phyloP scores from a whole-genome alignment of 2,888 invertebrate genomes.

The Pilophorus perplexus region DNA sequence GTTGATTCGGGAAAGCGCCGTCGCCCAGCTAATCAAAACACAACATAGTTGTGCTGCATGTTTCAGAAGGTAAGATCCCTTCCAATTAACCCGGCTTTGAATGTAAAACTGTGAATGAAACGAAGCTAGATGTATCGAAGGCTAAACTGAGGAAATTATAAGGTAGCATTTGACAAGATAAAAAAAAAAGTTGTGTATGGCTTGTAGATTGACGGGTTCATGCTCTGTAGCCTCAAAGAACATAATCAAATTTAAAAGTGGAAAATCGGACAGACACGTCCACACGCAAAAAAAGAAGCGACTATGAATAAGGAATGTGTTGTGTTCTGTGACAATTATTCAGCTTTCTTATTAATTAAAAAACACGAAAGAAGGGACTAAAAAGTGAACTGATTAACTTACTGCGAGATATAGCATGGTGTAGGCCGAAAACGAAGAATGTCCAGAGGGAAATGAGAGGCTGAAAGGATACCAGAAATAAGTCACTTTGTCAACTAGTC shows the following conservation, averaged over 20 bases:
- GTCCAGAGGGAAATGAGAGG: slow-evolving; percentile 88
- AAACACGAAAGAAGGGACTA: too few species aligned
- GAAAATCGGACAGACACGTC: too few species aligned
- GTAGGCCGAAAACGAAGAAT: slow-evolving; percentile 85
- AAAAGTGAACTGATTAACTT: slow-evolving; percentile 56
- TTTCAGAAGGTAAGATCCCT: slow-evolving; percentile 73
- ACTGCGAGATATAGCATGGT: slow-evolving; percentile 82
- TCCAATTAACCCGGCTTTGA: slow-evolving; percentile 79
- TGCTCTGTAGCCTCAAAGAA: background rate
- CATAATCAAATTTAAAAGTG: background rate
- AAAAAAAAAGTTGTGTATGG: too few species aligned
- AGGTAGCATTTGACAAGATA: too few species aligned
- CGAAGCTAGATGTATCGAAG: background rate
- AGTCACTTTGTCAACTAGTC: too few species aligned
- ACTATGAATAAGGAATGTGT: too few species aligned
- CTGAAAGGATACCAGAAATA: slow-evolving; percentile 52
- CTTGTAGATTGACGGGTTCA: too few species aligned
- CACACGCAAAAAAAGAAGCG: too few species aligned
- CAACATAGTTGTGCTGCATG: slow-evolving; percentile 82
- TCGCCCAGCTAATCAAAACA: slow-evolving; percentile 77
- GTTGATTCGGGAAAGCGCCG: slow-evolving; percentile 84
- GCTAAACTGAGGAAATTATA: too few species aligned
- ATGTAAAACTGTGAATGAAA: slow-evolving; percentile 72
- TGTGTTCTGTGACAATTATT: too few species aligned
- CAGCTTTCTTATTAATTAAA: too few species aligned